Percentiles rank a stretch among this genome's conserved stretches.
Conservation (phyloP, 1,140 invertebrate species). For the Maconellicoccus hirsutus region DNA sequence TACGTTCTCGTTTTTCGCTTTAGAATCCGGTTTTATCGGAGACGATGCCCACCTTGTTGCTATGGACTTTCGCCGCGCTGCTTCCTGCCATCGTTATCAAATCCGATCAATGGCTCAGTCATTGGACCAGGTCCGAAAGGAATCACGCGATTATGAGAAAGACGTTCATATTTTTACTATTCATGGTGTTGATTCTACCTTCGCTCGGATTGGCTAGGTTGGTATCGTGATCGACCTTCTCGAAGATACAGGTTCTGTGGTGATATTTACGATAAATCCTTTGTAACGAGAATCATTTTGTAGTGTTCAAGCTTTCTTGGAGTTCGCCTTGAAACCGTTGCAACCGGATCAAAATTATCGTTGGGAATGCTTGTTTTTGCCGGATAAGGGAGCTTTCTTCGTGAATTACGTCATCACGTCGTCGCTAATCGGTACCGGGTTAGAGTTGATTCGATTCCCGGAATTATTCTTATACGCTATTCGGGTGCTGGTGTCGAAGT, state of each 20-base stretch:
- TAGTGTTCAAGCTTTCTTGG: conserved; percentile 59
- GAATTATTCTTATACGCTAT: conserved; percentile 84
- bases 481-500: conserved; percentile 53
- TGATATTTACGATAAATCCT: too few relatives aligned
- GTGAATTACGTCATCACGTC: conserved; percentile 95
- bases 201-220: conserved; percentile 75
- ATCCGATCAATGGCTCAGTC: conserved; percentile 77
- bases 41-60: conserved; percentile 79
- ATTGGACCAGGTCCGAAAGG: conserved; percentile 83
- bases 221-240: conserved; percentile 19
- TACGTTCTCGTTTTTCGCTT: not conserved
- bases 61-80: conserved; percentile 78
- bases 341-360: conserved; percentile 45
- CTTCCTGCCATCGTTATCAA: conserved; percentile 85
- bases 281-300: too few relatives aligned
- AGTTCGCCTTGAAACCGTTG: conserved; percentile 50
- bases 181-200: conserved; percentile 91
- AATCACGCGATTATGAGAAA: conserved; percentile 92
- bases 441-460: conserved; percentile 82
- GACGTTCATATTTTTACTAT: conserved; percentile 76
- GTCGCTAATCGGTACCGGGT: conserved; percentile 77
- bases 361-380: conserved; percentile 87
- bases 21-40: conserved; percentile 67
- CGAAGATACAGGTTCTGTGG: too few relatives aligned
- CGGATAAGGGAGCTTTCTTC: conserved; percentile 93